Evolutionary conservation across 2,797 vertebrate genomes (phyloP), one percentile per base, ranked within the genome.

Genomic region (Cacajao melanocephalus): DNA sequence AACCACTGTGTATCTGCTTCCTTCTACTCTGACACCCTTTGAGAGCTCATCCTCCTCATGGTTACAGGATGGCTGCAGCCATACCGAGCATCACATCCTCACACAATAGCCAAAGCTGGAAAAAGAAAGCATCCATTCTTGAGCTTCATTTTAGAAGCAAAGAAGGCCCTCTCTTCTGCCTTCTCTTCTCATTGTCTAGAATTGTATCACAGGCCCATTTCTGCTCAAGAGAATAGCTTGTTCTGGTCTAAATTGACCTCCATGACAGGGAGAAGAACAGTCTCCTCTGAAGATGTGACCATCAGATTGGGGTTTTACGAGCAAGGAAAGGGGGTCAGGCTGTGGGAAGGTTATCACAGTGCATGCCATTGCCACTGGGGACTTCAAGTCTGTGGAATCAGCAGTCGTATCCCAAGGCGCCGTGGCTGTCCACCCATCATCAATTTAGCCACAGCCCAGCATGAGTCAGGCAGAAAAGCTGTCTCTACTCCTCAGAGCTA

Each of bases 361-460:
- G 15, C 12, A 39, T 28, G 50, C 20, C 67, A 0, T 50, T 14
- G 30, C 26, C 11, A 10, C 15, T 28, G 50, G 46, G 48, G 44
- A 48, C 19, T 73, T 12, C 2, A 6, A 30, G 41, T 48, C 20
- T n/a, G 20, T 13, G 14, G 87, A 57, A 22, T 39, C 5, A 1
- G 26, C 44, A 50, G 10, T 3, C 7, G 1, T 1, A 6, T 24
- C 52, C n/a, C 58, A 4, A 4, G 13, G 4, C 2, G 0, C 13
- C 19, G 7, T 24, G 10, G 15, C 24, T 50, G 12, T 26, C 70
- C 36, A 1, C 20, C 48, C 17, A 2, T 55, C 72, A 61, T 30
- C 50, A 4, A 13, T 15, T 30, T 48, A 79, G 82, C 79, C 58
- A 33, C 28, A 26, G 70, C 39, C 39, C 57, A 28, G 0, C 0